phyloP scores from a whole-genome alignment of 2,113 vertebrate genomes.

The Ageneiosus marmoratus region DNA sequence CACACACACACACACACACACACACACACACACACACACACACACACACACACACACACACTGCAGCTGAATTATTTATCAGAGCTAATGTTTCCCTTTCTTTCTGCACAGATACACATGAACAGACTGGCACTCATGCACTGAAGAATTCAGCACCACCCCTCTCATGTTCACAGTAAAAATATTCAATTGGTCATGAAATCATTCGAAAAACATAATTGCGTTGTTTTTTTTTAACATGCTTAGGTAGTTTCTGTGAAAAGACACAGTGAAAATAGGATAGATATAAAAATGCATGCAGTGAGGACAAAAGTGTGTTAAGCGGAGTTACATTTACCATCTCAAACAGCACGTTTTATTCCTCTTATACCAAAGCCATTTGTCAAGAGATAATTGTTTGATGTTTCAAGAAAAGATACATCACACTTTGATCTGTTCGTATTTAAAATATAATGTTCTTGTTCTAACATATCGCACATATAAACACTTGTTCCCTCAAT shows the following conservation, averaged over 20 bases:
- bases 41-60: slow-evolving; percentile 30
- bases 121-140: slow-evolving; percentile 4
- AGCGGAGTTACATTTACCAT: not conserved
- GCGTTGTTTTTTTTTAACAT: not conserved
- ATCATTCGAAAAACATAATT: not conserved
- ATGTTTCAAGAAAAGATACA: not conserved
- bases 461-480: not conserved
- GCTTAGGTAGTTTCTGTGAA: not conserved
- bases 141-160: slow-evolving; percentile 34
- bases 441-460: not conserved
- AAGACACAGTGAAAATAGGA: not conserved
- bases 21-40: slow-evolving; percentile 41
- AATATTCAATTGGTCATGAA: slow-evolving; percentile 1
- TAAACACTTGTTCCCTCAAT: too few species aligned
- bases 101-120: slow-evolving; percentile 18
- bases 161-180: not conserved
- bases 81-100: slow-evolving; percentile 28
- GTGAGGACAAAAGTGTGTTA: not conserved
- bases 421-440: not conserved
- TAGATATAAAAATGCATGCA: not conserved
- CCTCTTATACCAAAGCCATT: not conserved
- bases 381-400: not conserved
- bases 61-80: slow-evolving; percentile 34
- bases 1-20: slow-evolving; percentile 42
- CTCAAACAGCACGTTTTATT: not conserved